A percentile compares a stretch with the other conserved stretches of the same genome.
phyloP scores from a whole-genome alignment of 2,888 invertebrate species.

The Drosophila tanythrix region DNA sequence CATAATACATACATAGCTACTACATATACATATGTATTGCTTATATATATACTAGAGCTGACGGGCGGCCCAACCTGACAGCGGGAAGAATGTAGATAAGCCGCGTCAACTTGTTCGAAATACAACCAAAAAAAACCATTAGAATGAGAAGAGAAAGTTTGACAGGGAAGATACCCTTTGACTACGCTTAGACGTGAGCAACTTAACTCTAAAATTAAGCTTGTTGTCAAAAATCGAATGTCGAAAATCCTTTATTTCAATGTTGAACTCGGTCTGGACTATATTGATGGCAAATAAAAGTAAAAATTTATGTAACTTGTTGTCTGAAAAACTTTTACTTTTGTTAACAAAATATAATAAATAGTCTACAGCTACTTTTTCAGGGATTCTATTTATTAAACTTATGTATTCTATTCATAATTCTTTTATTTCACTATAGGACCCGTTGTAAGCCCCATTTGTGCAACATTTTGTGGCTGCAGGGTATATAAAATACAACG shows the following conservation, averaged over 20 bases:
- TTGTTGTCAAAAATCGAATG: not conserved
- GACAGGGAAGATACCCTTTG: not conserved
- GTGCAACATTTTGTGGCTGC: not conserved
- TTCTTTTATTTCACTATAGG: not conserved
- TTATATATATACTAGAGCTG: constrained; percentile 29
- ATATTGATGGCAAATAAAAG: not conserved
- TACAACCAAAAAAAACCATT: constrained; percentile 21
- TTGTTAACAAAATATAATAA: not conserved
- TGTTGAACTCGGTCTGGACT: not conserved
- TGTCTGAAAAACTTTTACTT: accelerated
- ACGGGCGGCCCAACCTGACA: constrained; percentile 56
- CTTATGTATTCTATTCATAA: not conserved
- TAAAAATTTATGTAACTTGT: not conserved
- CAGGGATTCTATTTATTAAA: not conserved
- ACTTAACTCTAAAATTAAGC: not conserved
- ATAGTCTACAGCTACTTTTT: not conserved
- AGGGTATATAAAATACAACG: constrained; percentile 27
- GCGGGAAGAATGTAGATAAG: constrained; percentile 70
- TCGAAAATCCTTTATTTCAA: not conserved
- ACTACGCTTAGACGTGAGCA: not conserved
- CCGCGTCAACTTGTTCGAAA: constrained; percentile 70
- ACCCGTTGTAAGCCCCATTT: not conserved
- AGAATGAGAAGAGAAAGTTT: not conserved
- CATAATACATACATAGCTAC: constrained; percentile 5
- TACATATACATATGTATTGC: not conserved